phyloP scores from a whole-genome alignment of 1,140 invertebrate species.

The Hormaphis cornu region DNA sequence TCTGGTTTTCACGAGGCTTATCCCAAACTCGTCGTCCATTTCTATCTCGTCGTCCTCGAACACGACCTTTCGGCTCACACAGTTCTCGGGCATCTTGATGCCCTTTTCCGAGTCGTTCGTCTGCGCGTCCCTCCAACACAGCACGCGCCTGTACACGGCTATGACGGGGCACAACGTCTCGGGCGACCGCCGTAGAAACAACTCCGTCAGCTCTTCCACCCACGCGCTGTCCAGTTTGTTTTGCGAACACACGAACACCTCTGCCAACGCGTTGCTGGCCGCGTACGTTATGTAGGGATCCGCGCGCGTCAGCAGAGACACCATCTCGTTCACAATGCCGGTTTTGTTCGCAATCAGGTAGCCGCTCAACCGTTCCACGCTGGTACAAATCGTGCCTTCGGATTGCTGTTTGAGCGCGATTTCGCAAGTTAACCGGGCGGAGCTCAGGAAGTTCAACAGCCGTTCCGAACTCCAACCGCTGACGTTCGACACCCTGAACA shows the following conservation, averaged over 20 bases:
- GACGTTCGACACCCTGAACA: slow-evolving; percentile 40
- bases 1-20: slow-evolving; percentile 51
- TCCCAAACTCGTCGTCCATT: slow-evolving; percentile 7
- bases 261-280: slow-evolving; percentile 65
- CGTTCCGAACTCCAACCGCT: slow-evolving; percentile 61
- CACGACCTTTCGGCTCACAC: not conserved
- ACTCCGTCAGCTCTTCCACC: slow-evolving; percentile 47
- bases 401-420: slow-evolving; percentile 73
- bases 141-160: slow-evolving; percentile 13
- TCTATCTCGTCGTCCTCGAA: slow-evolving; percentile 20
- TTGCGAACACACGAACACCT: slow-evolving; percentile 72
- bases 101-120: slow-evolving; percentile 8
- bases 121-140: slow-evolving; percentile 10
- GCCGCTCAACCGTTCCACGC: slow-evolving; percentile 66
- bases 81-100: slow-evolving; percentile 13
- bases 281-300: slow-evolving; percentile 73
- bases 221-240: slow-evolving; percentile 49
- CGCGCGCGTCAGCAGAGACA: slow-evolving; percentile 62
- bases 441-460: slow-evolving; percentile 66
- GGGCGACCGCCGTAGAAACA: slow-evolving; percentile 52
- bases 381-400: slow-evolving; percentile 66
- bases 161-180: slow-evolving; percentile 21
- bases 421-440: slow-evolving; percentile 71
- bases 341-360: slow-evolving; percentile 68
- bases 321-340: slow-evolving; percentile 70